Evolutionary conservation across 2,888 invertebrate species (phyloP).

Genomic region (Drosophila yooni): DNA sequence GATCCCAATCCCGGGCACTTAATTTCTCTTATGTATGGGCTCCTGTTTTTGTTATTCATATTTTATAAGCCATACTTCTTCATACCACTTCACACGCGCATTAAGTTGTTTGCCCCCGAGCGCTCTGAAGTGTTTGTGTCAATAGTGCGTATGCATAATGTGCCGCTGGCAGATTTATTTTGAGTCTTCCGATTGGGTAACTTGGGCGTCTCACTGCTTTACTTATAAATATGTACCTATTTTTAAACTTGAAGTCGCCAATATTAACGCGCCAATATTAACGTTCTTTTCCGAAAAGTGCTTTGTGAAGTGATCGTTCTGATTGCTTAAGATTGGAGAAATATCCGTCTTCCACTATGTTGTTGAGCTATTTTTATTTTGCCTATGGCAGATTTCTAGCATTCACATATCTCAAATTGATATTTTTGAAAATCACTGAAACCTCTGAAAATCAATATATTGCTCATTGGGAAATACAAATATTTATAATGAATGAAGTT

Average conservation of each 20-base stretch:
- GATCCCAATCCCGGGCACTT: neutral
- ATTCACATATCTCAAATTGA: neutral
- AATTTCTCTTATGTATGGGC: constrained; percentile 24
- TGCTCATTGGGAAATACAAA: neutral
- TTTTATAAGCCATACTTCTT: constrained; percentile 57
- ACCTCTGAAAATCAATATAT: neutral
- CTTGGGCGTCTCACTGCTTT: no score
- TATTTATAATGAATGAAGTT: neutral
- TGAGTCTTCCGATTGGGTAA: neutral
- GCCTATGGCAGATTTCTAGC: neutral
- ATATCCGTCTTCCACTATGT: neutral
- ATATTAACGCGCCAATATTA: constrained; percentile 29
- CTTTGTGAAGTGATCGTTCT: constrained; percentile 42
- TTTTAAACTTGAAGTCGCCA: constrained; percentile 5
- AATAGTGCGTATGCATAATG: constrained; percentile 61
- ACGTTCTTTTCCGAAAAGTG: constrained; percentile 5
- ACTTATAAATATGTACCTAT: neutral
- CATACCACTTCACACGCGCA: constrained; percentile 37
- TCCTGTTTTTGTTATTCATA: constrained; percentile 48
- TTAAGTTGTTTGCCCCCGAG: constrained; percentile 37
- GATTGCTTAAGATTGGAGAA: constrained; percentile 17
- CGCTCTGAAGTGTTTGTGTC: constrained; percentile 34
- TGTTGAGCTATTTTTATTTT: neutral
- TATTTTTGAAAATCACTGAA: neutral
- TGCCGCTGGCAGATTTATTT: constrained; percentile 44